These are phyloP conservation scores for Thymelicus lineola DNA, from an alignment of 2,888 invertebrate species.

Conservation along the genomic window DNA sequence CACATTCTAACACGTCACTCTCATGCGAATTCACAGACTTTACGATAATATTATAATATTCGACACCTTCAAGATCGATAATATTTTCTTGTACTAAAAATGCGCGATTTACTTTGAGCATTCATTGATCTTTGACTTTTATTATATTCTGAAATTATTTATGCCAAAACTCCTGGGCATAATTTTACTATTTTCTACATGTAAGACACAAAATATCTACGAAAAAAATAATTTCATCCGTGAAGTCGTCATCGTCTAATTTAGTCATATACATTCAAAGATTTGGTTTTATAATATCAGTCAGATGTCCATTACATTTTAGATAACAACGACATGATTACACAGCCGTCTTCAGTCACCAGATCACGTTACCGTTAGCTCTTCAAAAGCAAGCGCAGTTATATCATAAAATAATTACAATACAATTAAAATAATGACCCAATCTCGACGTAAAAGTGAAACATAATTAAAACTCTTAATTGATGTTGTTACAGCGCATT, in stretches of 20 bases:
- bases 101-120: too few relatives aligned
- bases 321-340: conserved; percentile 15
- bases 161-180: too few relatives aligned
- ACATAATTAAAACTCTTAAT: conserved; percentile 32
- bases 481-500: conserved; percentile 29
- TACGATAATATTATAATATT: too few relatives aligned
- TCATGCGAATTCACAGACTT: too few relatives aligned
- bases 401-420: conserved; percentile 30
- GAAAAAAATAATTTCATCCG: neutral
- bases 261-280: neutral
- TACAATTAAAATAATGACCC: conserved; percentile 27
- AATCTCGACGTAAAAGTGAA: conserved; percentile 18
- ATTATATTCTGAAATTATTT: too few relatives aligned
- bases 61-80: too few relatives aligned
- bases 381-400: conserved; percentile 16
- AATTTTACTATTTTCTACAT: too few relatives aligned
- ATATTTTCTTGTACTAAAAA: too few relatives aligned
- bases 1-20: too few relatives aligned
- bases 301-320: neutral
- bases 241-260: neutral
- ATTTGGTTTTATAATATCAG: neutral
- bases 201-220: too few relatives aligned
- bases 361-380: conserved; percentile 20
- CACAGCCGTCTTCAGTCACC: conserved; percentile 10
- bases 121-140: too few relatives aligned